Evolutionary conservation across 2,888 invertebrate species (phyloP).

Genomic region (Ypsolopha scabrella): DNA sequence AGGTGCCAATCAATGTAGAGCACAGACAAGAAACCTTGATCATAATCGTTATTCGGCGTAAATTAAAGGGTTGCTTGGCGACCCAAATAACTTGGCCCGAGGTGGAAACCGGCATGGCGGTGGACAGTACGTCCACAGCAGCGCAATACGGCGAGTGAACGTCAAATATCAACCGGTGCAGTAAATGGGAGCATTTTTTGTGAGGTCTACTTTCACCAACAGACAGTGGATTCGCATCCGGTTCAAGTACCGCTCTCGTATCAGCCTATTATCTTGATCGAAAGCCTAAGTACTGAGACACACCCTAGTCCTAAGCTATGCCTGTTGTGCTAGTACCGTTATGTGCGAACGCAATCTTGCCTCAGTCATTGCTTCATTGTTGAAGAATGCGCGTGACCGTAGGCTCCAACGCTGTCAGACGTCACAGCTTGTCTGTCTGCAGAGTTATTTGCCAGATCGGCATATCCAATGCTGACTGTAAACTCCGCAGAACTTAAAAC

Average conservation of each 20-base stretch:
- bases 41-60: constrained; percentile 1
- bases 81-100: background rate
- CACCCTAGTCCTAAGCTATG: background rate
- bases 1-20: too few relatives aligned
- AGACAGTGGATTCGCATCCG: constrained; percentile 61
- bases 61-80: constrained; percentile 2
- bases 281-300: constrained; percentile 9
- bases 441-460: too few relatives aligned
- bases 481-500: too few relatives aligned
- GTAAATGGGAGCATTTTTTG: constrained; percentile 70
- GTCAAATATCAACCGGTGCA: constrained; percentile 57
- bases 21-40: constrained; percentile 1
- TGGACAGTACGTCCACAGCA: background rate
- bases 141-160: constrained; percentile 32
- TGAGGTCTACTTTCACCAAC: constrained; percentile 65
- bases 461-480: too few relatives aligned
- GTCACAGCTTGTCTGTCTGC: too few relatives aligned
- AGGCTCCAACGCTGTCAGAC: too few relatives aligned
- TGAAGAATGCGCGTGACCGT: too few relatives aligned
- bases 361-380: too few relatives aligned
- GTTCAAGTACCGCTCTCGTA: constrained; percentile 55
- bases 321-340: too few relatives aligned
- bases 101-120: background rate
- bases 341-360: too few relatives aligned
- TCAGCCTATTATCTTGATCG: constrained; percentile 40